Conservation (phyloP, 2,113 vertebrate species). For the Pseudopipra pipra region DNA sequence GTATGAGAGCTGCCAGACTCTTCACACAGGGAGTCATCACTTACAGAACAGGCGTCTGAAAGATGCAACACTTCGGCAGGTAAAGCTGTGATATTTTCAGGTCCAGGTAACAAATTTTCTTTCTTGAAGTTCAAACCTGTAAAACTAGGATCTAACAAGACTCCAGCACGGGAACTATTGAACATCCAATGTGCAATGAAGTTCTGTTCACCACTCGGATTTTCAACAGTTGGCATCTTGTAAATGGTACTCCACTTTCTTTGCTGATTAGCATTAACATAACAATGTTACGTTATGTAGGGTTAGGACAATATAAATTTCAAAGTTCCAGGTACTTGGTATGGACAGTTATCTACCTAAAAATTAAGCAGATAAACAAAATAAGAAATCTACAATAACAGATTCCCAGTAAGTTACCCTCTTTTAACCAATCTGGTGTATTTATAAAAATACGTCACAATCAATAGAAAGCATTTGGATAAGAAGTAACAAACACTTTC, state of each 20-base stretch:
- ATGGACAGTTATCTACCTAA: not conserved
- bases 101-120: constrained; percentile 6
- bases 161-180: constrained; percentile 80
- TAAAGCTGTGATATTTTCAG: constrained; percentile 65
- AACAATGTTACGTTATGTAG: fast-evolving
- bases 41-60: constrained; percentile 78
- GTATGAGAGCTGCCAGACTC: not conserved
- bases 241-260: constrained; percentile 15
- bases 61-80: constrained; percentile 67
- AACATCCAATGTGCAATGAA: constrained; percentile 83
- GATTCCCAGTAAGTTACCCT: not conserved
- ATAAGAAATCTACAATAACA: not conserved
- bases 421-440: not conserved
- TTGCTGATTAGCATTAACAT: not conserved
- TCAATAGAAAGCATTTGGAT: not conserved
- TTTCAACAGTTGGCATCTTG: constrained; percentile 83
- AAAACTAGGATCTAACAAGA: constrained; percentile 78
- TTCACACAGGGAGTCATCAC: constrained; percentile 70
- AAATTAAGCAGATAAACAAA: constrained; percentile 27
- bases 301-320: not conserved
- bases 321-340: not conserved
- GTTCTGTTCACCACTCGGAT: constrained; percentile 69
- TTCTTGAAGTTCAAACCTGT: constrained; percentile 63
- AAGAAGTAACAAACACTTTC: not conserved
- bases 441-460: not conserved